Base-by-base conservation (phyloP, 2,113 vertebrate species). In the Panthera tigris region DNA sequence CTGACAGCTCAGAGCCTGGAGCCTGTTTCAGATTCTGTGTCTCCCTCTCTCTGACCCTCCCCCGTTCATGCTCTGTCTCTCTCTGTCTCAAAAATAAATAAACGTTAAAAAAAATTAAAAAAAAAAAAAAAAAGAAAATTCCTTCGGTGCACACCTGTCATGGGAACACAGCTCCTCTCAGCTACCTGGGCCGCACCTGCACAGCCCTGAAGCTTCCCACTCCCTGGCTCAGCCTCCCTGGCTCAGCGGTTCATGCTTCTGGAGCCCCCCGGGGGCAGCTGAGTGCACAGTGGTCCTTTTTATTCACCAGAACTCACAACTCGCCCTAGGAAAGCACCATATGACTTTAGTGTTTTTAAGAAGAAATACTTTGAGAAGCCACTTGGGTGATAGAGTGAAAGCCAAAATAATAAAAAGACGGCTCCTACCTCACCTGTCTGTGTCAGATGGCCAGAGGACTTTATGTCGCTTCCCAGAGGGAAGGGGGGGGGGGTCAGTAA, bases 261-360 rank as follows among this genome's bases (percentile, higher is more conserved):
- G 2, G 2, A 29, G 41, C 7, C 14, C 29, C 29, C 41, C 41
- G 9, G 13, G 45, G n/a, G 0, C 2, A 33, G 48, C 39, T 36
- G 36, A 36, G 8, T 27, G 21, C 61, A 4, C 36, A 33, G 61
- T 8, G 39, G 2, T 25, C 31, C 31, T 18, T 14, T 31, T 41
- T 27, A 25, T 52, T 69, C 89, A n/a, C 31, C 50, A 88, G 13
- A 45, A 45, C 45, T 45, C 45, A 45, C 45, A 36, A 57, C 8
- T 45, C 21, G 14, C 31, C 76, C 41, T 41, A 39, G 68, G 57
- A 79, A 39, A 52, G 39, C 18, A 19, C 39, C 18, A 29, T 45
- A 19, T 21, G 10, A 57, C 27, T 31, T 39, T 39, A 45, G 45
- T 21, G 23, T 76, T 65, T 68, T 65, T 25, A 48, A 57, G 9